Evolutionary conservation across 1,140 invertebrate genomes (phyloP), one percentile per base, ranked within the genome.

Genomic region (Apis florea): DNA sequence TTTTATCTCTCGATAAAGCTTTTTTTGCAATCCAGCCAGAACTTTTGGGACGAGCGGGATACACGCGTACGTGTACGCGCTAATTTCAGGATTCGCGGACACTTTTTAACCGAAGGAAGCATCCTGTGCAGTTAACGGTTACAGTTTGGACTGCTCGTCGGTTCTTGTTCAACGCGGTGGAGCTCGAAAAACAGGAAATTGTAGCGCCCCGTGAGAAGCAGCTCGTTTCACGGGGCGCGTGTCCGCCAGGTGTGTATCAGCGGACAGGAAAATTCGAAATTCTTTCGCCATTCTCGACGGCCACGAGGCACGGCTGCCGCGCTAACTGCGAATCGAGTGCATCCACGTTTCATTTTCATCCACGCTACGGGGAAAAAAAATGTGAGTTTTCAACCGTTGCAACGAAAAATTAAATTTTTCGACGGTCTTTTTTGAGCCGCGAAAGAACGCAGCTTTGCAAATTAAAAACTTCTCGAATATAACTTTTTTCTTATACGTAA

Each of bases 1-100:
- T 53, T 79, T 64, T 64, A 51, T 54, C 9, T 53, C 26, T 9
- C 17, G 31, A 11, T 17, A 31, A 24, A 21, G 31, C 31, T 17
- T 47, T 58, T 49, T 61, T n/a, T 61, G 19, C 51, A 66, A 9
- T 40, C 8, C 12, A 6, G 12, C 8, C 17, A 40, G 31, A 49
- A 24, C 21, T 61, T 11, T 68, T 63, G 8, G 19, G 9, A 1
- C 53, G 5, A 17, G 17, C 3, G n/a, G 68, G 31, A 58, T 31
- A 67, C 40, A 31, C 17, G 49, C 24, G 47, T 17, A 11, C 2
- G 15, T n/a, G 61, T 15, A 21, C 53, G 24, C 40, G 67, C 54
- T 86, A 87, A 87, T 86, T 87, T 84, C 81, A 58, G 54, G 67
- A 72, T 77, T 63, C 67, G 11, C 53, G 26, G 83, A 69, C 71